Percentiles rank a stretch among this genome's conserved stretches.
Conservation (phyloP, 2,888 invertebrate species). For the Sicus ferrugineus region DNA sequence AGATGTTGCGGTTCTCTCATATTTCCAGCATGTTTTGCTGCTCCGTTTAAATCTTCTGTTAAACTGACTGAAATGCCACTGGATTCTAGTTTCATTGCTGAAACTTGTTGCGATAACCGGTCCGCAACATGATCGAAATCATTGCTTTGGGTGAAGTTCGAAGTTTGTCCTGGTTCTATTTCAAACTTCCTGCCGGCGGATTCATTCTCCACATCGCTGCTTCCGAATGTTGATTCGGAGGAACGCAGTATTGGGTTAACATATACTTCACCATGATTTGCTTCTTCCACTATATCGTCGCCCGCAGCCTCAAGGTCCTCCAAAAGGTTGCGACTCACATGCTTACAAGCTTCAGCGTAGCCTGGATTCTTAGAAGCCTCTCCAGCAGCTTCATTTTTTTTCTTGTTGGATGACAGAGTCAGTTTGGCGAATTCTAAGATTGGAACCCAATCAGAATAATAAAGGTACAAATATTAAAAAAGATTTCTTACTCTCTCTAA, state of each 20-base stretch:
- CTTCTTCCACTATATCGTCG: constrained; percentile 32
- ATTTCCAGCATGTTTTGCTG: not conserved
- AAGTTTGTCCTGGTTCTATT: constrained; percentile 56
- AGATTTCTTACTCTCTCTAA: constrained; percentile 51
- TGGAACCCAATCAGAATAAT: not conserved
- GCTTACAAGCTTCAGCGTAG: constrained; percentile 35
- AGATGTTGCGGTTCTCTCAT: not conserved
- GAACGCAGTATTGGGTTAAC: constrained; percentile 45
- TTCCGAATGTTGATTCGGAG: constrained; percentile 36
- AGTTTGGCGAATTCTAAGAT: constrained; percentile 57
- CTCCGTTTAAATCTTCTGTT: constrained; percentile 2
- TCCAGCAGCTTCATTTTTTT: constrained; percentile 39
- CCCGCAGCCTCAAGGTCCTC: constrained; percentile 40
- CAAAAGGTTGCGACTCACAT: constrained; percentile 50
- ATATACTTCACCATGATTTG: constrained; percentile 1
- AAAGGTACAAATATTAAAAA: not conserved
- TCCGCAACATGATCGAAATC: not conserved
- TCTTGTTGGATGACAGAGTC: constrained; percentile 58
- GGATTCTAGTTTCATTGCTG: not conserved
- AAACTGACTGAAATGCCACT: constrained; percentile 13
- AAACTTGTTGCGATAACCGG: constrained; percentile 12
- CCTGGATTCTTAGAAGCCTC: constrained; percentile 1
- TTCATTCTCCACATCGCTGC: constrained; percentile 2
- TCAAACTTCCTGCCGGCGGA: too few relatives aligned
- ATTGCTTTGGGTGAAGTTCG: constrained; percentile 37